Percentiles rank a stretch among this genome's conserved stretches.
Evolutionary conservation across 2,113 vertebrate species (phyloP).

Genomic region (Leucosticte australis): DNA sequence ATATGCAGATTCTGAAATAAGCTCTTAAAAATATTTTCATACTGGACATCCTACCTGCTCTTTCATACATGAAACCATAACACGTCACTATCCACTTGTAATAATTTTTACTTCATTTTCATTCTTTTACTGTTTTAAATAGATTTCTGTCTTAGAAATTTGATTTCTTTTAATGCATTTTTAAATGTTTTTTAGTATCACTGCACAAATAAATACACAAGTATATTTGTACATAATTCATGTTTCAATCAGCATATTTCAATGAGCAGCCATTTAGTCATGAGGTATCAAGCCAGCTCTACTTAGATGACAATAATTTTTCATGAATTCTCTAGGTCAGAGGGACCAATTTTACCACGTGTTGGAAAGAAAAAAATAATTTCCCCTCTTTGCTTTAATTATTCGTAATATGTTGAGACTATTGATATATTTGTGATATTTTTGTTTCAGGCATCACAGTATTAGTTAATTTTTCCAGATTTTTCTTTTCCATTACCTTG

Average conservation of each 20-base stretch:
- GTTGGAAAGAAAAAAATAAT: neutral
- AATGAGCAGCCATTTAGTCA: neutral
- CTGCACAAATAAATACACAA: neutral
- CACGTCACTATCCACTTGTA: neutral
- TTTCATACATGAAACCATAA: neutral
- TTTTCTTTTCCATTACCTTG: neutral
- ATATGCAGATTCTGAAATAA: neutral
- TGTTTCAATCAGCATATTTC: neutral
- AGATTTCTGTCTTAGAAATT: neutral
- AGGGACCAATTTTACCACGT: neutral
- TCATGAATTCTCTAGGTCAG: neutral
- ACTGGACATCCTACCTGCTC: neutral
- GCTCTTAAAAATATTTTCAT: neutral
- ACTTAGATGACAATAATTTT: neutral
- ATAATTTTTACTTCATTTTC: neutral
- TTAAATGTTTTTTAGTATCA: neutral
- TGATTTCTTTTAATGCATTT: neutral
- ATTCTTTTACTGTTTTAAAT: neutral
- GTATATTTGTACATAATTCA: neutral
- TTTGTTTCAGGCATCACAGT: neutral
- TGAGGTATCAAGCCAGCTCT: neutral
- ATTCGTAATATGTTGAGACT: neutral
- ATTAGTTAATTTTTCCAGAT: neutral
- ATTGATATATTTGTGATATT: neutral
- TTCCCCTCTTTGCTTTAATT: neutral